Evolutionary conservation across 2,113 vertebrate species (phyloP).

Genomic region (Grammomys dolichurus): DNA sequence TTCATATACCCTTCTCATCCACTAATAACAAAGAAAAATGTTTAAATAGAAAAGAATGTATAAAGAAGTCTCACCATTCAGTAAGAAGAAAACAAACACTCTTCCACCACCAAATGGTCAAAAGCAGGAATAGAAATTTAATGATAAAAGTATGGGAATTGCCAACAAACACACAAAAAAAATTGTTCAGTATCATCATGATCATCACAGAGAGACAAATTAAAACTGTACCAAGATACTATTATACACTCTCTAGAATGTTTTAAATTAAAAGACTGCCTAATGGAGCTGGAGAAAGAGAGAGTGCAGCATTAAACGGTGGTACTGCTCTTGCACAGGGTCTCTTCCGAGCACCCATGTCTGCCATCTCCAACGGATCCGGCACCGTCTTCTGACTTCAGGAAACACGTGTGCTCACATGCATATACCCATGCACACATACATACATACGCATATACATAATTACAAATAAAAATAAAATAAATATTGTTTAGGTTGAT

Average conservation of each 20-base stretch:
- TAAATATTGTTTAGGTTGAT: neutral
- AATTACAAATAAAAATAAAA: neutral
- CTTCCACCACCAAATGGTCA: slow-evolving; percentile 24
- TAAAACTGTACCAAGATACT: neutral
- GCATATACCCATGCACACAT: neutral
- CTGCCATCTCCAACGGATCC: neutral
- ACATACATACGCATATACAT: neutral
- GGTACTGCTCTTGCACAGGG: neutral
- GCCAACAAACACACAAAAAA: neutral
- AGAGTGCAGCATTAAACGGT: neutral
- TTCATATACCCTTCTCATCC: neutral
- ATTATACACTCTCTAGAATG: neutral
- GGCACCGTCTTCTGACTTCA: neutral
- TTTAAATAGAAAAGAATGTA: neutral
- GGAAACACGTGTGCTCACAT: neutral
- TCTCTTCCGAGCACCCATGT: neutral
- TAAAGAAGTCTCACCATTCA: neutral
- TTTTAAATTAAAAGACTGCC: too few relatives aligned
- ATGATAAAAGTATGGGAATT: neutral
- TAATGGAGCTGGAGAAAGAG: neutral
- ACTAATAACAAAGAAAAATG: neutral
- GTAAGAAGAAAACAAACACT: neutral
- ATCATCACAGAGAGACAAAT: neutral
- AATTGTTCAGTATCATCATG: neutral
- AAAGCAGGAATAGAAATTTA: neutral